phyloP scores from a whole-genome alignment of 2,888 invertebrate species.

The Epiblema foenella region DNA sequence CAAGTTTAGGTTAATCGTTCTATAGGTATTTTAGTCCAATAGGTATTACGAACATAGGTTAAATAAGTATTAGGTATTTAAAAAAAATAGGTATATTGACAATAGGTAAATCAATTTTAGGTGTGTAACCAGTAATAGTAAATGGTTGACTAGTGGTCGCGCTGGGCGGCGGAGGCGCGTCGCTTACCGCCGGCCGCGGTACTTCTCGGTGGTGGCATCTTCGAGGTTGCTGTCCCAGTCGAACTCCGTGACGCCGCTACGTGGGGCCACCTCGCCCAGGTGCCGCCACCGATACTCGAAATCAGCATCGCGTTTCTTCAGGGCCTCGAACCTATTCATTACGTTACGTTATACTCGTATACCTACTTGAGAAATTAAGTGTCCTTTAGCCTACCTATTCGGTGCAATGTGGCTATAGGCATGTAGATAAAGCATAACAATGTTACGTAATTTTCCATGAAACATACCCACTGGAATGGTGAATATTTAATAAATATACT shows the following conservation, averaged over 20 bases:
- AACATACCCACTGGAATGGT: too few relatives aligned
- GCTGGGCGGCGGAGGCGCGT: constrained; percentile 54
- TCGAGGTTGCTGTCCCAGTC: constrained; percentile 95
- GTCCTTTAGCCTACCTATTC: too few relatives aligned
- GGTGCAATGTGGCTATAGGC: too few relatives aligned
- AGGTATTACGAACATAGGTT: too few relatives aligned
- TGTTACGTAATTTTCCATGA: background rate
- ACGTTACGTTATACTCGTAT: background rate
- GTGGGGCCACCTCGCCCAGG: constrained; percentile 91
- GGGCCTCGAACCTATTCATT: constrained; percentile 88
- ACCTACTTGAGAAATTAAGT: too few relatives aligned
- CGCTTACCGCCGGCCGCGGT: constrained; percentile 58
- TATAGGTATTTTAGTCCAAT: too few relatives aligned
- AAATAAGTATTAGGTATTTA: too few relatives aligned
- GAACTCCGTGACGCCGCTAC: constrained; percentile 92
- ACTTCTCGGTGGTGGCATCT: constrained; percentile 85
- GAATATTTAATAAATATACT: constrained; percentile 14
- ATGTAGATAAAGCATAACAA: background rate
- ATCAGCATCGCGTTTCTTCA: constrained; percentile 92
- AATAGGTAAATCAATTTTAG: too few relatives aligned
- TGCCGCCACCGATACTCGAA: constrained; percentile 93
- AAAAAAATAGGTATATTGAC: too few relatives aligned
- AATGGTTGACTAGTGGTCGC: constrained; percentile 65
- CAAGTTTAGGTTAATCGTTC: too few relatives aligned
- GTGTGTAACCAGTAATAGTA: too few relatives aligned